phyloP scores from a whole-genome alignment of 2,888 invertebrate genomes.

The Elmis aenea region DNA sequence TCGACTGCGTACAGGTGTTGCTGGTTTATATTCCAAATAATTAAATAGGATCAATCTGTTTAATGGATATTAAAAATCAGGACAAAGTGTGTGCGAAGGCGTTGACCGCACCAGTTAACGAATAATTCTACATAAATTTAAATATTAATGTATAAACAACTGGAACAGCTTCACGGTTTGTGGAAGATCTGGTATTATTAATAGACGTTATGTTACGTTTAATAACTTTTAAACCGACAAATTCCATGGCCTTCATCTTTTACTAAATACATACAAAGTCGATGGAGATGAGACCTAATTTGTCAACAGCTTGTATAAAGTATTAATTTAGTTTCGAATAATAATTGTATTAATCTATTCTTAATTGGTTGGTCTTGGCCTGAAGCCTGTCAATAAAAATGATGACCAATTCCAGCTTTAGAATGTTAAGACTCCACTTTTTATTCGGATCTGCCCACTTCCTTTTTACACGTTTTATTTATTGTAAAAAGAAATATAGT shows the following conservation, averaged over 20 bases:
- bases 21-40: slow-evolving; percentile 23
- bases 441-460: slow-evolving; percentile 8
- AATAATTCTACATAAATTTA: slow-evolving; percentile 37
- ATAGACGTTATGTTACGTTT: no score
- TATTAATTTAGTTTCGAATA: no score
- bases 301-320: no score
- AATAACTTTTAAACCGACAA: no score
- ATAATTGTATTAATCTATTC: slow-evolving; percentile 1
- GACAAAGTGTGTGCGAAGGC: slow-evolving; percentile 29
- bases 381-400: slow-evolving; percentile 9
- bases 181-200: slow-evolving; percentile 28
- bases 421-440: slow-evolving; percentile 10
- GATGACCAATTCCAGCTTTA: slow-evolving; percentile 11
- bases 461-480: no score
- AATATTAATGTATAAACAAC: slow-evolving; percentile 31
- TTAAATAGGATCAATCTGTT: slow-evolving; percentile 27
- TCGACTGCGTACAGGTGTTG: slow-evolving; percentile 18
- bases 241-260: no score
- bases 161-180: slow-evolving; percentile 24
- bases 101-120: slow-evolving; percentile 34
- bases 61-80: slow-evolving; percentile 33
- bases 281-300: no score
- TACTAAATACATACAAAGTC: no score
- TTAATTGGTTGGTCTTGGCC: slow-evolving; percentile 8
- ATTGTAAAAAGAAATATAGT: no score